Conservation (phyloP, 1,140 invertebrate species). For the Neodiprion pinetum region DNA sequence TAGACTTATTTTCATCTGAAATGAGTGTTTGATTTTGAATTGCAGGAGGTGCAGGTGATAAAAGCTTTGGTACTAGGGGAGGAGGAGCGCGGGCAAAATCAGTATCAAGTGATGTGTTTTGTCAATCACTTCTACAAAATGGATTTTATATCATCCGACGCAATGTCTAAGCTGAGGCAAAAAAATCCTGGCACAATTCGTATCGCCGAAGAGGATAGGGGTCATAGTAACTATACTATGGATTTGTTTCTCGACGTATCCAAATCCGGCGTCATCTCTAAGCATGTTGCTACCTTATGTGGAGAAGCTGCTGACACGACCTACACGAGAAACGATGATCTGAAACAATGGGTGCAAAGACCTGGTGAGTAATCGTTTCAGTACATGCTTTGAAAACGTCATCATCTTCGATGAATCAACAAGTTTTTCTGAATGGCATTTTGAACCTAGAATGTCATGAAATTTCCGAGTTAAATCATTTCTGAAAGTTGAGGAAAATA, state of each 20-base stretch:
- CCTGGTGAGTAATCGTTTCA: conserved; percentile 67
- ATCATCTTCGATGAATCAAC: conserved; percentile 10
- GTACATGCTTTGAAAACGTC: conserved; percentile 14
- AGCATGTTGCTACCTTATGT: conserved; percentile 77
- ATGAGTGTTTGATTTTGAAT: conserved; percentile 31
- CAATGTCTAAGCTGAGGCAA: conserved; percentile 96
- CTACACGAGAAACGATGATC: conserved; percentile 79
- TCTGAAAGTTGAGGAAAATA: background rate
- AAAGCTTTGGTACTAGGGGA: conserved; percentile 93
- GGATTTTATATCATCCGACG: conserved; percentile 94
- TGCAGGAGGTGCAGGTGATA: conserved; percentile 91
- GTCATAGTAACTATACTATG: conserved; percentile 80
- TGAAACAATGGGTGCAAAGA: conserved; percentile 77
- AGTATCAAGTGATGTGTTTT: conserved; percentile 92
- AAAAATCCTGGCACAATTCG: conserved; percentile 73
- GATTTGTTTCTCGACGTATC: conserved; percentile 78
- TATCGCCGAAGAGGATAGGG: conserved; percentile 87
- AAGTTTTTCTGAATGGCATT: conserved; percentile 24
- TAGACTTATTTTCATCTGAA: too few species aligned
- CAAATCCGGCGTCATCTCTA: conserved; percentile 74
- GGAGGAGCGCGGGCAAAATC: conserved; percentile 89
- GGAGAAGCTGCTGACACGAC: conserved; percentile 77
- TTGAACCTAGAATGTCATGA: conserved; percentile 18
- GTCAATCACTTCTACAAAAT: conserved; percentile 88
- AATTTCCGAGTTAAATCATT: conserved; percentile 3